Base-by-base conservation (phyloP, 2,888 invertebrate genomes). In the Drosophila greeni region DNA sequence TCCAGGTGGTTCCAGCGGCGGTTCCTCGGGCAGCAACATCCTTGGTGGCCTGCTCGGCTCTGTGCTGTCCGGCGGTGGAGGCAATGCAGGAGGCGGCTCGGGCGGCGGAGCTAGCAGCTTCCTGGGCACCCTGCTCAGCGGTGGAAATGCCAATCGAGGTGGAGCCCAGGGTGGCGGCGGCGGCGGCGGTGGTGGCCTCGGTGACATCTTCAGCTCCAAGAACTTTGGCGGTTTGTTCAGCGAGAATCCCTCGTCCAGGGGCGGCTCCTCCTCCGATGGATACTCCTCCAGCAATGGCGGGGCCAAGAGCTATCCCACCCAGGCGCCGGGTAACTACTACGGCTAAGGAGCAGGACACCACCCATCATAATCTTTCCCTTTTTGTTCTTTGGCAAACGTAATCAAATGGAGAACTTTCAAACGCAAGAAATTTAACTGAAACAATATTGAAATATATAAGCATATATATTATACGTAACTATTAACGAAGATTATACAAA, bases 141-240 rank as follows among this genome's bases (percentile, higher is more conserved):
- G 76, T 11, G 74, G 82, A 11, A 56, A 67, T 6, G 1, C 34
- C 16, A 74, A 75, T 34, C 53, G 61, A 5, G 84, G 86, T 7
- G 79, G 14, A 45, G 75, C 12, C 36, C 29, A 14, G 9, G 80
- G 80, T 23, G 52, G 72, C 29, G 70, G 75, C 24, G 70, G 78
- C 18, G 72, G 68, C 7, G 68, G 81, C 8, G 59, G 75, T 33
- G 75, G 86, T 31, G 85, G 82, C 2, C 67, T 88, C 0, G 67
- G 86, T 42, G 88, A 88, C 29, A 81, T 88, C 58, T 85, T 88
- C 45, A 82, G 74, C 57, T 88, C 88, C 1, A 86, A 86, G 55
- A 85, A 86, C 67, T 84, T 88, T 34, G 87, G 88, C 12, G 88
- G 89, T 0, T 78, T 89, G n/a, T 89, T 89, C 66, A 88, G 85